Conservation (phyloP, 2,888 invertebrate species). For the Abrostola tripartita region DNA sequence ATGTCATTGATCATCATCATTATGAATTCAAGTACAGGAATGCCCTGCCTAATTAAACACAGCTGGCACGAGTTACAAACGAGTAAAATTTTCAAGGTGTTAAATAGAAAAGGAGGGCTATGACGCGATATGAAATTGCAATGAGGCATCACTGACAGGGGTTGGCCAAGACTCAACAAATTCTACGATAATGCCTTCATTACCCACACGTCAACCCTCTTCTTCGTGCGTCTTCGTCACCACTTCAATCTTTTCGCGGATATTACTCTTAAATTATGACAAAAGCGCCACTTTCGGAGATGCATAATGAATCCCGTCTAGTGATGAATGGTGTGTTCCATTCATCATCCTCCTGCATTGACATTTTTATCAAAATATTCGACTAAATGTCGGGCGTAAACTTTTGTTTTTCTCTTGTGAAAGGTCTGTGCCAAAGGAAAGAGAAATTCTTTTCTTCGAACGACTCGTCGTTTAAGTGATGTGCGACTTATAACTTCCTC, state of each 20-base stretch:
- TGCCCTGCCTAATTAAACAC: slow-evolving; percentile 8
- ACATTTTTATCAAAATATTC: slow-evolving; percentile 62
- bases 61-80: slow-evolving; percentile 4
- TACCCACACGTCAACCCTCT: slow-evolving; percentile 86
- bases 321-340: slow-evolving; percentile 76
- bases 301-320: slow-evolving; percentile 74
- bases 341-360: slow-evolving; percentile 64
- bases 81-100: slow-evolving; percentile 48
- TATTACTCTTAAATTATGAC: slow-evolving; percentile 86
- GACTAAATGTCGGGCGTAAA: slow-evolving; percentile 27
- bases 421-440: background rate
- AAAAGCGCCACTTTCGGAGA: slow-evolving; percentile 75
- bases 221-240: slow-evolving; percentile 79
- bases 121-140: slow-evolving; percentile 74
- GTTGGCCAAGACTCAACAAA: slow-evolving; percentile 66
- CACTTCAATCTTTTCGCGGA: slow-evolving; percentile 85
- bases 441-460: background rate
- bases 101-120: slow-evolving; percentile 64
- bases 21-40: slow-evolving; percentile 16
- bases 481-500: too few relatives aligned
- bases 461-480: too few relatives aligned
- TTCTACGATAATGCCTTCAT: slow-evolving; percentile 83
- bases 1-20: slow-evolving; percentile 10
- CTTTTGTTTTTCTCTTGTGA: slow-evolving; percentile 9
- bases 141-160: slow-evolving; percentile 58